Base-by-base conservation (phyloP, 2,888 invertebrate species). In the Mimachlamys varia region DNA sequence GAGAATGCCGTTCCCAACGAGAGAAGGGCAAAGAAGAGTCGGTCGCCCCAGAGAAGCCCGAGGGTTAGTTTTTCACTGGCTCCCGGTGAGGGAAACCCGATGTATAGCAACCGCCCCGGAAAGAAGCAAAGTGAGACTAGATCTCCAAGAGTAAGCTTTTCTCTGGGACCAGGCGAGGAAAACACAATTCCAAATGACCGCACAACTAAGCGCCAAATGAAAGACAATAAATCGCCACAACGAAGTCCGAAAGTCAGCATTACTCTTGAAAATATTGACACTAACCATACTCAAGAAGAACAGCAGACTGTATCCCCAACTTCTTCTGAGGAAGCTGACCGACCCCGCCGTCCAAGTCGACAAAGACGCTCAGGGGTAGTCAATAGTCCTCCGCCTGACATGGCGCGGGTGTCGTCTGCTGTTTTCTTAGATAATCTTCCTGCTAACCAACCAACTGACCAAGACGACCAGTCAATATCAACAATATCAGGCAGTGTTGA, bases 361-460 rank as follows among this genome's bases (percentile, higher is more conserved):
- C 53, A 89, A 38, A 87, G 92, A 22, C 89, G 92, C 19, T 92
- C 92, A 0, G 92, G 92, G 1, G 92, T 92, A n/a, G 89, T 92
- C 15, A 92, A 90, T 88, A 55, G 87, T n/a, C 22, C n/a, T n/a
- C n/a, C n/a, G n/a, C n/a, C n/a, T 44, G 88, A 88, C 13, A 55
- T 37, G 22, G 88, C 22, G 12, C 76, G 76, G 33, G 76, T 76
- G 33, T 3, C 27, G 27, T 76, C 76, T 7, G 76, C 27, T 27
- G 7, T 76, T 33, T 76, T 76, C 33, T 33, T 76, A 33, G 76
- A 76, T 76, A 76, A 76, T 17, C 76, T 76, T 76, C 76, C 76
- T 19, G 0, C 27, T 33, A 27, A 27, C 76, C 2, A 76, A 33
- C 76, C 76, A 1, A 33, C 27, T 1, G 76, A 76, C 27, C 33